These are phyloP conservation scores for Nesospiza acunhae DNA, from an alignment of 2,113 vertebrate species.

Conservation along the genomic window DNA sequence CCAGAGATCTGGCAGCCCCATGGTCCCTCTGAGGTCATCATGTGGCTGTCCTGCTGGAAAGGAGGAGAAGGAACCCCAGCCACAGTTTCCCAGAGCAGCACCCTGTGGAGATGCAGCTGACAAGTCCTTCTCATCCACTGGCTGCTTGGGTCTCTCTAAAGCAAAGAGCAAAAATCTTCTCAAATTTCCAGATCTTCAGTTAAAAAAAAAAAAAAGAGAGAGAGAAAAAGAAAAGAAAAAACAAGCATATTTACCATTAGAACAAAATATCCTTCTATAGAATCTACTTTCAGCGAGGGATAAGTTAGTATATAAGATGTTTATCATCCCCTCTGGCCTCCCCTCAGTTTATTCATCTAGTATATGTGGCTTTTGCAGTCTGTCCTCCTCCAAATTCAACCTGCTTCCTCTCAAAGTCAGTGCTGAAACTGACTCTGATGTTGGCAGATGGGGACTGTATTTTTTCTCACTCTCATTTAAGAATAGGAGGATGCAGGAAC, in stretches of 20 bases:
- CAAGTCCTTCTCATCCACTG: background rate
- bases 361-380: background rate
- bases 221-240: rapidly evolving
- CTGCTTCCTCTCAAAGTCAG: background rate
- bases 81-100: background rate
- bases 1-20: background rate
- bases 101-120: background rate
- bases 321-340: background rate
- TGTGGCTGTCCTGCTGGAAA: background rate
- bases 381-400: background rate
- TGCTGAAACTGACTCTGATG: background rate
- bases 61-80: background rate
- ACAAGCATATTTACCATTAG: background rate
- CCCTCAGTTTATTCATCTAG: background rate
- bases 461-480: background rate
- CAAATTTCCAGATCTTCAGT: background rate
- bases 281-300: background rate
- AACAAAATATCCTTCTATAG: background rate
- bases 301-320: background rate
- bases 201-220: background rate
- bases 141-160: background rate
- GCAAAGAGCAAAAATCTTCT: background rate
- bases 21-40: background rate
- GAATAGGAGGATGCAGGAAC: background rate
- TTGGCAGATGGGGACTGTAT: too few relatives aligned